phyloP scores from a whole-genome alignment of 1,140 invertebrate genomes.

The Zaprionus capensis region DNA sequence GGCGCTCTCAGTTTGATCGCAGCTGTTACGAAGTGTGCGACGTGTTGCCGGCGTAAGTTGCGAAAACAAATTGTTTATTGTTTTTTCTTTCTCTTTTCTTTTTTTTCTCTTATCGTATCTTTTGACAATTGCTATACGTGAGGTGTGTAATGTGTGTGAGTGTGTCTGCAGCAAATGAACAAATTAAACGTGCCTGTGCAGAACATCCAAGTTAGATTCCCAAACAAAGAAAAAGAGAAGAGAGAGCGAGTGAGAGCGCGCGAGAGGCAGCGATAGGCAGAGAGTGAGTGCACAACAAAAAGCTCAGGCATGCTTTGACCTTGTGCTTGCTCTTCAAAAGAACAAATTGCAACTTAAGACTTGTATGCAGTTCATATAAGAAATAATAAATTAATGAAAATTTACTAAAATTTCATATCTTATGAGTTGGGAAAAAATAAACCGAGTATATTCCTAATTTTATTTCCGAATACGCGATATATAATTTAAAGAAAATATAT shows the following conservation, averaged over 20 bases:
- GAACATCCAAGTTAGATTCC: background rate
- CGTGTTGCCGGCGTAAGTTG: background rate
- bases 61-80: background rate
- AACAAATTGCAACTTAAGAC: background rate
- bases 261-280: background rate
- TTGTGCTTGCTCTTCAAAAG: background rate
- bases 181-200: background rate
- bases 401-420: background rate
- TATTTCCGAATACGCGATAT: too few species aligned
- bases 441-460: background rate
- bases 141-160: slow-evolving; percentile 3
- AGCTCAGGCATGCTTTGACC: slow-evolving; percentile 5
- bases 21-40: background rate
- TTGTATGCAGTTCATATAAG: background rate
- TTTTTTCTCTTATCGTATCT: background rate
- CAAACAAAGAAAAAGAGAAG: background rate
- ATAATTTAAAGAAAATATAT: too few species aligned
- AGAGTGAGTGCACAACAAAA: background rate
- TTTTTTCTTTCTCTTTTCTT: background rate
- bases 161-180: background rate
- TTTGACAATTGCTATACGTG: background rate
- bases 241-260: background rate
- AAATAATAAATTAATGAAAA: background rate
- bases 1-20: slow-evolving; percentile 23
- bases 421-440: background rate